Base-by-base conservation (phyloP, 2,888 invertebrate species). In the Limnephilus rhombicus region DNA sequence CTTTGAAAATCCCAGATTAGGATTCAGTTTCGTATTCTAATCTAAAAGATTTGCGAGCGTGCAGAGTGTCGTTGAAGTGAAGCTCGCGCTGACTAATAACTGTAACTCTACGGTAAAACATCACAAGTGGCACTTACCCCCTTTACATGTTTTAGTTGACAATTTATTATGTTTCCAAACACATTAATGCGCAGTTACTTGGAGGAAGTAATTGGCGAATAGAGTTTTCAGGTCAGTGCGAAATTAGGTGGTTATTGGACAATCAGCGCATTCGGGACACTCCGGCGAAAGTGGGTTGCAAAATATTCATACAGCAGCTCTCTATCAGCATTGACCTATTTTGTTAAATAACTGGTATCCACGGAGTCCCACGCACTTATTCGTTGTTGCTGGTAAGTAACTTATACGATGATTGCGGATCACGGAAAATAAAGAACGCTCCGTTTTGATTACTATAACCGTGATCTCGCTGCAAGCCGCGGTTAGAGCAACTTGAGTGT, bases 51-150 rank as follows among this genome's bases (percentile, higher is more conserved):
- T 68, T n/a, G 9, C n/a, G n/a, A n/a, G 68, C 24, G 18, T 68
- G 24, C 68, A 1, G 68, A 68, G 68, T 7, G 68, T 68, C 68
- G 24, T 68, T 68, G n/a, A 24, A n/a, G 68, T n/a, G 68, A 68
- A 68, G 68, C 68, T 24, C 68, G 68, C n/a, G 24, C n/a, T 68
- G 68, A 68, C 24, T 68, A 68, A 31, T 18, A 82, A 82, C 82
- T 18, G 31, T 82, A 82, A 34, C 18, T 82, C 31, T 82, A 34
- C 13, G 31, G 34, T 34, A 15, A 37, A 85, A 85, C 18, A 37
- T 41, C 45, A 45, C 85, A 85, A 85, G 31, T 85, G 85, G 85
- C 85, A 85, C 41, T 85, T 85, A 85, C 85, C 85, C 85, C 85
- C 85, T 85, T 85, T 85, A 85, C 85, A 85, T 45, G 41, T 85